Percentiles rank a stretch among this genome's conserved stretches.
Evolutionary conservation across 2,888 invertebrate species (phyloP).

Genomic region (Catocala sponsa): DNA sequence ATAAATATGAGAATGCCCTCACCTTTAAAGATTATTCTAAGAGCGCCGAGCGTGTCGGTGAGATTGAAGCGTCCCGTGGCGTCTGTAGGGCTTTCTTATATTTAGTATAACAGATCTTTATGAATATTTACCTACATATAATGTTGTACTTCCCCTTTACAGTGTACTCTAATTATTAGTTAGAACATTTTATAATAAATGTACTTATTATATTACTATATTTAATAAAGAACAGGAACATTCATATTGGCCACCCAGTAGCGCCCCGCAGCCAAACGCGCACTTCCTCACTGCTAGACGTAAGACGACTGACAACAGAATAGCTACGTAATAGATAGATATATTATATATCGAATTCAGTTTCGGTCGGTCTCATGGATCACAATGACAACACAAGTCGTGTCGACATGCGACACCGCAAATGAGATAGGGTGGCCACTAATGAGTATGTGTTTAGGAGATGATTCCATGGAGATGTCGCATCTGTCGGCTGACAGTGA

Average conservation of each 20-base stretch:
- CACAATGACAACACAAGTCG: no score
- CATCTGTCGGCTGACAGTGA: no score
- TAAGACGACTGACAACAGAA: no score
- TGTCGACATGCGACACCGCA: no score
- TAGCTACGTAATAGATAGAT: no score
- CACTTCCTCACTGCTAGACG: no score
- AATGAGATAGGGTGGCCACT: no score
- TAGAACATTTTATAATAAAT: conserved; percentile 66
- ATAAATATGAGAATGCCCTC: conserved; percentile 64
- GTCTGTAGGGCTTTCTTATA: conserved; percentile 60
- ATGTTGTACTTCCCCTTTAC: conserved; percentile 65
- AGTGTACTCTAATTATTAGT: conserved; percentile 66
- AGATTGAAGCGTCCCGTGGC: conserved; percentile 2
- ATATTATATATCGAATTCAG: no score
- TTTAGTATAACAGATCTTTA: conserved; percentile 58
- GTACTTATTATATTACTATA: no score
- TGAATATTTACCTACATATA: conserved; percentile 63
- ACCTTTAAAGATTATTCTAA: conserved; percentile 22
- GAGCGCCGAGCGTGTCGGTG: conserved; percentile 10
- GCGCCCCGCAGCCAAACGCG: background rate
- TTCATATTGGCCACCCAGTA: conserved; percentile 33
- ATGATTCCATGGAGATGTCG: no score
- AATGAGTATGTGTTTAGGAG: no score
- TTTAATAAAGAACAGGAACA: conserved; percentile 52
- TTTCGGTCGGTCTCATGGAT: no score